Percentiles rank a stretch among this genome's conserved stretches.
These are phyloP conservation scores for Alloscopus bannaensis DNA, from an alignment of 2,888 invertebrate genomes.

Conservation along the genomic window DNA sequence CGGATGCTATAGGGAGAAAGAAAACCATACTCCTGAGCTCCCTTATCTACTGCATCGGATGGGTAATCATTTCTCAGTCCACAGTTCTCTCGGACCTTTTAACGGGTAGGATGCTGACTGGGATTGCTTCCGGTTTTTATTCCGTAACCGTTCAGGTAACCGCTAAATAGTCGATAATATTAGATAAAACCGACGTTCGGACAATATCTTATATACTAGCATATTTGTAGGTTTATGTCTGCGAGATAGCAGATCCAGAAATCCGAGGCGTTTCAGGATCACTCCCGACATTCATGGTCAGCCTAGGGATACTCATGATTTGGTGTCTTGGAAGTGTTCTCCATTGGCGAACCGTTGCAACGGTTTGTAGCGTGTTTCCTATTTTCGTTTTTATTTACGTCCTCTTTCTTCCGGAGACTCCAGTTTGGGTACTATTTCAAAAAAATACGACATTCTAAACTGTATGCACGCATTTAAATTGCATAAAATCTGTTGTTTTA, in stretches of 20 bases:
- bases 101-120: constrained; percentile 70
- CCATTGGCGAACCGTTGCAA: constrained; percentile 69
- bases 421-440: constrained; percentile 72
- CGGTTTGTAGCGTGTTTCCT: constrained; percentile 66
- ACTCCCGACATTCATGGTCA: constrained; percentile 72
- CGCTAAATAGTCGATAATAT: background rate
- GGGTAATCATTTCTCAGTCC: constrained; percentile 71
- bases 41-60: constrained; percentile 68
- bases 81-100: constrained; percentile 67
- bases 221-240: constrained; percentile 71
- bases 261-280: constrained; percentile 70
- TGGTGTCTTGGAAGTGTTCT: constrained; percentile 69
- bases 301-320: constrained; percentile 68
- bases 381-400: constrained; percentile 70
- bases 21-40: constrained; percentile 70
- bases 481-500: too few species aligned
- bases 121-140: constrained; percentile 71
- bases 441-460: too few species aligned
- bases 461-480: too few species aligned
- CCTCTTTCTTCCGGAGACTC: constrained; percentile 71
- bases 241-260: constrained; percentile 71
- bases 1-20: constrained; percentile 70
- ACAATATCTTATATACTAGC: too few species aligned
- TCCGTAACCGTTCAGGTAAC: constrained; percentile 70
- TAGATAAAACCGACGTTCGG: too few species aligned